Percentiles rank a stretch among this genome's conserved stretches.
These are phyloP conservation scores for Turdus rufiventris DNA, from an alignment of 2,113 vertebrate species.

Conservation along the genomic window DNA sequence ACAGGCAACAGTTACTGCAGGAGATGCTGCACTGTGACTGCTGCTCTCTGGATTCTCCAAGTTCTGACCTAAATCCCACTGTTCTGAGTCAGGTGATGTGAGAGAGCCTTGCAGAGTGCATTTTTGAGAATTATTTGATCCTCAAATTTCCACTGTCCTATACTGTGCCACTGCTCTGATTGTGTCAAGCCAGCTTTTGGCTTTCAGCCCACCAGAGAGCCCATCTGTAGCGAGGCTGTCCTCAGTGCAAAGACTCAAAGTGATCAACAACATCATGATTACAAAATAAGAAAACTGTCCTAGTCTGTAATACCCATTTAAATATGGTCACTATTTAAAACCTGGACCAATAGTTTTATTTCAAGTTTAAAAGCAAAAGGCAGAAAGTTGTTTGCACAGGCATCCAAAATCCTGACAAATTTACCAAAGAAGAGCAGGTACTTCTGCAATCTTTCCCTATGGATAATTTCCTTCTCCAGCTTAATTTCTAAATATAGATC, in stretches of 20 bases:
- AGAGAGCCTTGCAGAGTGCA: background rate
- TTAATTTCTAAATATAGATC: background rate
- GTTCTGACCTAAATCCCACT: background rate
- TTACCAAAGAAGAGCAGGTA: background rate
- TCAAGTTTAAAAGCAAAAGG: background rate
- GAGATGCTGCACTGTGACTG: background rate
- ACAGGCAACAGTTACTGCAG: background rate
- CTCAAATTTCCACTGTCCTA: background rate
- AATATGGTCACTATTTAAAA: background rate
- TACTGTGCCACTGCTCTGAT: background rate
- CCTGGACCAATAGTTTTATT: background rate
- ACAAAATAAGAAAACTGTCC: background rate
- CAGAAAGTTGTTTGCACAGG: background rate
- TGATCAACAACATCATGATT: background rate
- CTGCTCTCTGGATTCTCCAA: background rate
- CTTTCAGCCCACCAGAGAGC: no score
- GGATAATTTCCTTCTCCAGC: background rate
- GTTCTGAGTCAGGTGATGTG: background rate
- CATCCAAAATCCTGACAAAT: background rate
- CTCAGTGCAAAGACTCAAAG: slow-evolving; percentile 10
- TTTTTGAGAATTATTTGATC: background rate
- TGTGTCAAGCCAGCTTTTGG: background rate
- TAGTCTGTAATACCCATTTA: background rate
- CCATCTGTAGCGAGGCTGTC: background rate
- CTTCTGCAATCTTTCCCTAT: background rate